These are phyloP conservation scores for Ceratina japonica DNA, from an alignment of 1,140 invertebrate genomes.

Conservation along the genomic window DNA sequence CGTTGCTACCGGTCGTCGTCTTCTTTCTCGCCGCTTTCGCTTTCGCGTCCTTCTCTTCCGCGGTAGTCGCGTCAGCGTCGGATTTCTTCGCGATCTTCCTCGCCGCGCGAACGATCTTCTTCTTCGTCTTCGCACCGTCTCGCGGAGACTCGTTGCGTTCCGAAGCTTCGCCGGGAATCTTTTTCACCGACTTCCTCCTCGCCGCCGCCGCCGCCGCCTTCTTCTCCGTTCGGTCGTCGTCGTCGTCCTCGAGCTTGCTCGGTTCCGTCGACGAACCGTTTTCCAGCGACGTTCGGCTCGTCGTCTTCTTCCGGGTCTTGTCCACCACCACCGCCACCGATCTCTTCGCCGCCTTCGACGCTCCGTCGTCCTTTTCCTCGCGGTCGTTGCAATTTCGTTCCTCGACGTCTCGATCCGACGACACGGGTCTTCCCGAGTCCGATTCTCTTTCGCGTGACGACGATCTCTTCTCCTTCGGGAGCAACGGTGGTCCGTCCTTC, in stretches of 20 bases:
- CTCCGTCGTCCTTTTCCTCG: slow-evolving; percentile 53
- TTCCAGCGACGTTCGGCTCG: slow-evolving; percentile 47
- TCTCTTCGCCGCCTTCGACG: slow-evolving; percentile 22
- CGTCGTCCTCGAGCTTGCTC: slow-evolving; percentile 53
- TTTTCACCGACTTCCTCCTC: slow-evolving; percentile 65
- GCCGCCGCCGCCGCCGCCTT: no score
- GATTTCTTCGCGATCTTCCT: slow-evolving; percentile 74
- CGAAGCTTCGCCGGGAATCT: slow-evolving; percentile 55
- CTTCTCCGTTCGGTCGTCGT: slow-evolving; percentile 53
- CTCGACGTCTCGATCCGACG: neutral
- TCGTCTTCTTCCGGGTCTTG: slow-evolving; percentile 43
- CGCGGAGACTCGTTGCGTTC: slow-evolving; percentile 62
- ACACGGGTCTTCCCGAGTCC: slow-evolving; percentile 22
- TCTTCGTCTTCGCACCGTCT: slow-evolving; percentile 70
- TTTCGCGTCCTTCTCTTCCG: slow-evolving; percentile 60
- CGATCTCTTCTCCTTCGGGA: slow-evolving; percentile 37
- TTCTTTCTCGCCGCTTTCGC: slow-evolving; percentile 50
- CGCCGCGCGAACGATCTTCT: slow-evolving; percentile 70
- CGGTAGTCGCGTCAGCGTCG: slow-evolving; percentile 55
- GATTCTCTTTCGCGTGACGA: slow-evolving; percentile 26
- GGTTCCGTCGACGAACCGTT: slow-evolving; percentile 53
- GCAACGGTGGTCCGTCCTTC: slow-evolving; percentile 52
- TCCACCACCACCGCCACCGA: no score
- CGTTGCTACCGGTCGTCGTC: neutral
- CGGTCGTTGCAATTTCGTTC: slow-evolving; percentile 22